Conservation (phyloP, 2,113 vertebrate genomes). For the Cacatua alba region DNA sequence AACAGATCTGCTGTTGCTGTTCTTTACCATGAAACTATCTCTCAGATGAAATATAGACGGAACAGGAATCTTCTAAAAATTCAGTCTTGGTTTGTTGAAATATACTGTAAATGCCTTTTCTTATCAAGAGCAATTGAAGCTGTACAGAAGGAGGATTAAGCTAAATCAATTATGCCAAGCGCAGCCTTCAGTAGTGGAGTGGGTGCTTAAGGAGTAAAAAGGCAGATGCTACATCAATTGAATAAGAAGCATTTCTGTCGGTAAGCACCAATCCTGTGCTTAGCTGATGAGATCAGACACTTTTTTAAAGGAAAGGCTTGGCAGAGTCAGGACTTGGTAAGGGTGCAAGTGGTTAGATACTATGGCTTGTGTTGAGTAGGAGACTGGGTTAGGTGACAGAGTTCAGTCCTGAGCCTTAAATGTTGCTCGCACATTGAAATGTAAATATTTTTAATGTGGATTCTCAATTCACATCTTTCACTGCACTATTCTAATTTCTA, state of each 20-base stretch:
- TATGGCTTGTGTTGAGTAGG: neutral
- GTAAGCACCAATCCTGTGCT: neutral
- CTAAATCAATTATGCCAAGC: neutral
- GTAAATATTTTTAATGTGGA: neutral
- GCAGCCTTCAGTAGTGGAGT: neutral
- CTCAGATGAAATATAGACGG: neutral
- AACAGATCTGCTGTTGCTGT: neutral
- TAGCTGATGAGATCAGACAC: neutral
- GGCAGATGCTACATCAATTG: neutral
- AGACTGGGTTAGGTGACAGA: neutral
- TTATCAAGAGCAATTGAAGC: neutral
- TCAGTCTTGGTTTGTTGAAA: neutral
- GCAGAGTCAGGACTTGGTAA: neutral
- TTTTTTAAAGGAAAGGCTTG: neutral
- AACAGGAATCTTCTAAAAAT: neutral
- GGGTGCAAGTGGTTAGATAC: accelerated
- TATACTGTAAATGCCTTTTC: neutral
- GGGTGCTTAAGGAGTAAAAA: neutral
- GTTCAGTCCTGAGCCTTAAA: neutral
- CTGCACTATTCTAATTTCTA: neutral
- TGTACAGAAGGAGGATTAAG: neutral
- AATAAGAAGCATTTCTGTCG: neutral
- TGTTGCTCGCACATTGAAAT: neutral
- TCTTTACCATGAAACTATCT: neutral
- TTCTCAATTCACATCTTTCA: neutral